Conservation (phyloP, 2,888 invertebrate genomes). For the Gymnoscelis rufifasciata region DNA sequence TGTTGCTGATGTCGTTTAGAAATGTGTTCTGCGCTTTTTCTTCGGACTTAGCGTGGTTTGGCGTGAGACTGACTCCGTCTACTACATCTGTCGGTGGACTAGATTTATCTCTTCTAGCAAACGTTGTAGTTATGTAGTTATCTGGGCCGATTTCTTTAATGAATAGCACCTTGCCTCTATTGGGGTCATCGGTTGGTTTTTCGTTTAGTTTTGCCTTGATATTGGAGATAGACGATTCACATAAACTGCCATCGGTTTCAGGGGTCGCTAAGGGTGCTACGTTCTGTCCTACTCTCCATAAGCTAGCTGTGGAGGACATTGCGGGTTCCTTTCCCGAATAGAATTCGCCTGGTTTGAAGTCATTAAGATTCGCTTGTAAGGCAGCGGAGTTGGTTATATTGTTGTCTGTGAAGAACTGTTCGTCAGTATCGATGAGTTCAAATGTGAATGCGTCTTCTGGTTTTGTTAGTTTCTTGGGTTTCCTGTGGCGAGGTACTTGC, state of each 20-base stretch:
- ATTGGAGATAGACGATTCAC: slow-evolving; percentile 70
- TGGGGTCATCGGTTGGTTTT: slow-evolving; percentile 56
- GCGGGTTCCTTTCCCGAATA: slow-evolving; percentile 63
- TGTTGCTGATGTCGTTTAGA: slow-evolving; percentile 68
- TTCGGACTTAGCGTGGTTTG: slow-evolving; percentile 66
- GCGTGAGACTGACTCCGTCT: slow-evolving; percentile 56
- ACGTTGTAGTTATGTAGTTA: slow-evolving; percentile 85
- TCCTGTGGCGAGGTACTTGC: slow-evolving; percentile 82
- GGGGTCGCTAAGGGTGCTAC: slow-evolving; percentile 81
- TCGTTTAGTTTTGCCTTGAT: slow-evolving; percentile 68
- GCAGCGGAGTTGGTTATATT: slow-evolving; percentile 67
- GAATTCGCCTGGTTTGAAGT: slow-evolving; percentile 75
- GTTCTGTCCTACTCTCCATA: slow-evolving; percentile 65
- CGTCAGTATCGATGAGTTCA: slow-evolving; percentile 91
- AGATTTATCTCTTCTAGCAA: slow-evolving; percentile 70
- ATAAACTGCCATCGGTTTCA: slow-evolving; percentile 80
- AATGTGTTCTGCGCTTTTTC: slow-evolving; percentile 72
- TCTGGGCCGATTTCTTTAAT: slow-evolving; percentile 85
- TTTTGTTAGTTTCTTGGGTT: slow-evolving; percentile 81
- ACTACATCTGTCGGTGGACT: slow-evolving; percentile 45
- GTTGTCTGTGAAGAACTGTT: slow-evolving; percentile 77
- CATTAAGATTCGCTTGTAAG: slow-evolving; percentile 60
- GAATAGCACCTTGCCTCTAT: slow-evolving; percentile 77
- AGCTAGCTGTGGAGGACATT: slow-evolving; percentile 59
- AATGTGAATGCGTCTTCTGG: slow-evolving; percentile 90